phyloP scores from a whole-genome alignment of 2,113 vertebrate species.

The Stercorarius parasiticus region DNA sequence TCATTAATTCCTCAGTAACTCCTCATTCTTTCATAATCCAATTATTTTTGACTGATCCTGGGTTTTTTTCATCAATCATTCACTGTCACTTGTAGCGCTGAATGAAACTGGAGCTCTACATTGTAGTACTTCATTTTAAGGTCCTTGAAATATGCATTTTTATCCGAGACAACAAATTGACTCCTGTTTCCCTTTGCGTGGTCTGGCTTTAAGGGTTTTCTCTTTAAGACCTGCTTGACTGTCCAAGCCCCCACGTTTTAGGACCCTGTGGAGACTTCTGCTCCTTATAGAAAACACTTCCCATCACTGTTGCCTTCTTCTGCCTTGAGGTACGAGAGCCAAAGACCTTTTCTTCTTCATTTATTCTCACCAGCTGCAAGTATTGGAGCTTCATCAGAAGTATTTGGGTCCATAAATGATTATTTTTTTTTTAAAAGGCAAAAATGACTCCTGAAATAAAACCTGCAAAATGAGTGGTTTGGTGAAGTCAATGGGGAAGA shows the following conservation, averaged over 20 bases:
- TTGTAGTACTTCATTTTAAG: neutral
- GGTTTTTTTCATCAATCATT: neutral
- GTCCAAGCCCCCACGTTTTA: neutral
- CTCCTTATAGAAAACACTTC: neutral
- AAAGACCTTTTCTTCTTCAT: neutral
- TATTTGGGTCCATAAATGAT: neutral
- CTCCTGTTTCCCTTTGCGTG: neutral
- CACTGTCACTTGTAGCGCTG: neutral
- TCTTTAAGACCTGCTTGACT: too few species aligned
- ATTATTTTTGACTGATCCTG: neutral
- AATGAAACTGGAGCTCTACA: neutral
- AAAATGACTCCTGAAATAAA: neutral
- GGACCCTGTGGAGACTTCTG: neutral
- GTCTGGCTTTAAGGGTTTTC: neutral
- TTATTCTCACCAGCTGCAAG: neutral
- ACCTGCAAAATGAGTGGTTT: neutral
- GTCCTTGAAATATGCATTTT: neutral
- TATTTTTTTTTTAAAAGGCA: neutral
- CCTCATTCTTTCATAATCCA: neutral
- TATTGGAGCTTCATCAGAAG: neutral
- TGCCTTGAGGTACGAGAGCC: neutral
- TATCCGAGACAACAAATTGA: neutral
- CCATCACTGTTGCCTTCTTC: neutral
- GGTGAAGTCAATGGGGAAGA: neutral
- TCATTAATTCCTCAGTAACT: neutral